Conservation (phyloP, 2,797 vertebrate species). For the Galagoides demidoff region DNA sequence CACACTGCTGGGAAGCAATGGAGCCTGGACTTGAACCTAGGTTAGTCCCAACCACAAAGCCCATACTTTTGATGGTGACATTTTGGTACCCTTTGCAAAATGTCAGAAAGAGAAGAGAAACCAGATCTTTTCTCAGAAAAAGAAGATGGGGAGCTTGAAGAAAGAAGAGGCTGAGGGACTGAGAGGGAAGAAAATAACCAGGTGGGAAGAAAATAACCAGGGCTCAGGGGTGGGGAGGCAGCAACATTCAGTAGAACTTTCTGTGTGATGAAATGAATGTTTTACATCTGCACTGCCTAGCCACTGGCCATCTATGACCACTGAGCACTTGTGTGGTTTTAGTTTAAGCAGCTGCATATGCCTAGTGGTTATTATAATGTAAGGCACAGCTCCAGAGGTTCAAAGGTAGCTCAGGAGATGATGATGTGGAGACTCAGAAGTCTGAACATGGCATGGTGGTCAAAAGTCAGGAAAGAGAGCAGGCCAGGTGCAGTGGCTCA, state of each 20-base stretch:
- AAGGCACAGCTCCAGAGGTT: neutral
- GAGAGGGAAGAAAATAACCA: neutral
- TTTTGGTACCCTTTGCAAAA: neutral
- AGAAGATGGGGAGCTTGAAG: neutral
- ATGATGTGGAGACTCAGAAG: neutral
- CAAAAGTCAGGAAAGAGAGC: no score
- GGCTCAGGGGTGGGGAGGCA: neutral
- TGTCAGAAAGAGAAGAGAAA: slow-evolving; percentile 20
- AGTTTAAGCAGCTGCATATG: neutral
- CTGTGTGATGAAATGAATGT: neutral
- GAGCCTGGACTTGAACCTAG: neutral
- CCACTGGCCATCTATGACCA: neutral
- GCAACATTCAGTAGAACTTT: neutral
- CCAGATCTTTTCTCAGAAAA: neutral
- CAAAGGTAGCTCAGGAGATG: neutral
- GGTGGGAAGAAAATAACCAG: neutral
- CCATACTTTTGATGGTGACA: neutral
- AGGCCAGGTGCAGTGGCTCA: no score
- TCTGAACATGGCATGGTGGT: neutral
- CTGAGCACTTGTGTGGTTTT: neutral
- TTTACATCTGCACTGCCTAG: accelerated
- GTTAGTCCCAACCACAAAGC: neutral
- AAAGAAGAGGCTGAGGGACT: neutral
- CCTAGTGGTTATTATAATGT: neutral
- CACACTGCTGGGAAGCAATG: neutral